phyloP scores from a whole-genome alignment of 2,888 invertebrate genomes.

The Venustoraphidia nigricollis region DNA sequence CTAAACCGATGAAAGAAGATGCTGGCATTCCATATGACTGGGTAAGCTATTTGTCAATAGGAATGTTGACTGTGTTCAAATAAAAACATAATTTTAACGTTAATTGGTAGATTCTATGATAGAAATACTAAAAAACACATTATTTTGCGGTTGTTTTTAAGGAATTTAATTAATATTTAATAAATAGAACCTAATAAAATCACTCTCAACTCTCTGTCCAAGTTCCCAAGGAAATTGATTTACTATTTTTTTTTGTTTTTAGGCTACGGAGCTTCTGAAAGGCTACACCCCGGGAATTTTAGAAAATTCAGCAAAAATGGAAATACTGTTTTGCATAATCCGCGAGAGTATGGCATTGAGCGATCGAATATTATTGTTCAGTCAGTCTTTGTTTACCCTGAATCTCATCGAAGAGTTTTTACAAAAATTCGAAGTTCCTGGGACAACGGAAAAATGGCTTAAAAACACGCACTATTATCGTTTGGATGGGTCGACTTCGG shows the following conservation, averaged over 20 bases:
- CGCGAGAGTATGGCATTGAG: slow-evolving; percentile 75
- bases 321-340: slow-evolving; percentile 80
- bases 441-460: slow-evolving; percentile 61
- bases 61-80: too few relatives aligned
- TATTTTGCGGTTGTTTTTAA: too few relatives aligned
- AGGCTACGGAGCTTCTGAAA: slow-evolving; percentile 65
- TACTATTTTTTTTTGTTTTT: slow-evolving; percentile 19
- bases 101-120: too few relatives aligned
- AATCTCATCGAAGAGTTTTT: slow-evolving; percentile 91
- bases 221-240: too few relatives aligned
- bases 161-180: too few relatives aligned
- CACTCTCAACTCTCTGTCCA: too few relatives aligned
- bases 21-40: slow-evolving; percentile 80
- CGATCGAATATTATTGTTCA: slow-evolving; percentile 87
- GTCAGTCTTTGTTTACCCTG: slow-evolving; percentile 88
- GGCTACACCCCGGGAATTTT: slow-evolving; percentile 78
- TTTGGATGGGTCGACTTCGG: slow-evolving; percentile 90
- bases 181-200: too few relatives aligned
- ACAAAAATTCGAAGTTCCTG: slow-evolving; percentile 52
- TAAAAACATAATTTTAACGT: too few relatives aligned
- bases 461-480: slow-evolving; percentile 80
- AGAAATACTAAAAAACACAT: too few relatives aligned
- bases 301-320: slow-evolving; percentile 91
- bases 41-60: slow-evolving; percentile 33
- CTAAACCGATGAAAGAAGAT: slow-evolving; percentile 41